These are phyloP conservation scores for Dendropsophus ebraccatus DNA, from an alignment of 2,113 vertebrate species.

Conservation along the genomic window DNA sequence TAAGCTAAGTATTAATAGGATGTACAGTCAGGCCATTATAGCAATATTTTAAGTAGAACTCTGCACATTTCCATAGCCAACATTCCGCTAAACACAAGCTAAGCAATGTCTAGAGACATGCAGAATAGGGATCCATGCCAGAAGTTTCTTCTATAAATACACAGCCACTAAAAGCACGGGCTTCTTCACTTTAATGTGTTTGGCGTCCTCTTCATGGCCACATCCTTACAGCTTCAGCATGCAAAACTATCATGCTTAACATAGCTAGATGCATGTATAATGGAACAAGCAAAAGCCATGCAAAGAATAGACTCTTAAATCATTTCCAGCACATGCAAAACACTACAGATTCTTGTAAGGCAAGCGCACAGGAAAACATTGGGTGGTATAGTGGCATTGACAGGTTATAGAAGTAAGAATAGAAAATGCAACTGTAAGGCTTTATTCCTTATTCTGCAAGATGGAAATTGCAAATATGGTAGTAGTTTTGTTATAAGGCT, in stretches of 20 bases:
- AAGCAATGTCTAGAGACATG: slow-evolving; percentile 37
- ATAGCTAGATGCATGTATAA: not conserved
- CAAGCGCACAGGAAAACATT: not conserved
- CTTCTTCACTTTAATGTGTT: slow-evolving; percentile 28
- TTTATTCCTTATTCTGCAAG: not conserved
- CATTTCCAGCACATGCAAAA: not conserved
- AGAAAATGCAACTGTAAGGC: not conserved
- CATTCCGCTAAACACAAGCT: slow-evolving; percentile 18
- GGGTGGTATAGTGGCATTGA: not conserved
- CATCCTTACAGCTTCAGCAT: not conserved
- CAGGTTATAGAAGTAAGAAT: not conserved
- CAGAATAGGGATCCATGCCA: slow-evolving; percentile 34
- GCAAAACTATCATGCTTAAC: not conserved
- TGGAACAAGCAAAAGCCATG: not conserved
- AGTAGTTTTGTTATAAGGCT: not conserved
- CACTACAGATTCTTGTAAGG: not conserved
- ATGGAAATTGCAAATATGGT: not conserved
- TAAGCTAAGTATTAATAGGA: not conserved
- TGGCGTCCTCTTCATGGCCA: not conserved
- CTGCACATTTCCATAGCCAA: slow-evolving; percentile 19
- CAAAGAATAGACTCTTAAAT: not conserved
- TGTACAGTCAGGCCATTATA: not conserved
- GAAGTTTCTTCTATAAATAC: slow-evolving; percentile 54
- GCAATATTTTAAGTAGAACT: not conserved
- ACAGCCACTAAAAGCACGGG: slow-evolving; percentile 21